phyloP scores from a whole-genome alignment of 2,797 vertebrate genomes.

The Thaleichthys pacificus region DNA sequence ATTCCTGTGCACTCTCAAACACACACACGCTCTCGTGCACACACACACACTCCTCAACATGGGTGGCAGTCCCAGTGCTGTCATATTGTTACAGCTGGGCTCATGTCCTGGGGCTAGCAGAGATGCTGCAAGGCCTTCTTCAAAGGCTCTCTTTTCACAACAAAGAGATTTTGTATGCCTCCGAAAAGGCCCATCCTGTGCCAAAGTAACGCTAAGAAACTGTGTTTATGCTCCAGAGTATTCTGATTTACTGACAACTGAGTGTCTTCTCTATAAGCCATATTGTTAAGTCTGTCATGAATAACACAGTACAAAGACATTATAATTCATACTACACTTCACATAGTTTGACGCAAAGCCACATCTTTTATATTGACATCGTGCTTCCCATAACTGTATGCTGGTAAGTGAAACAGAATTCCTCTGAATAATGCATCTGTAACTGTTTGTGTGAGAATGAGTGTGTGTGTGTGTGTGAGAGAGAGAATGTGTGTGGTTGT shows the following conservation, averaged over 20 bases:
- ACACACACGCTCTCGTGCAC: conserved; percentile 44
- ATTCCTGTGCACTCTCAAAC: conserved; percentile 6
- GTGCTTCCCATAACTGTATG: neutral
- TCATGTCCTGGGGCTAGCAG: conserved; percentile 48
- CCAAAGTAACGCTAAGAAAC: conserved; percentile 10
- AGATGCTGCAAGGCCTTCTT: conserved; percentile 47
- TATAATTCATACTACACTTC: neutral
- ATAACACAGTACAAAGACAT: neutral
- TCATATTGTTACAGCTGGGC: conserved; percentile 79
- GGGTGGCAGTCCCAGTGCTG: conserved; percentile 61
- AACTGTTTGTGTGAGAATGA: neutral
- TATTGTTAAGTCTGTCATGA: neutral
- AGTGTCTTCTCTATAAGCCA: neutral
- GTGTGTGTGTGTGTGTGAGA: conserved; percentile 8
- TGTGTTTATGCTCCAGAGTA: conserved; percentile 24
- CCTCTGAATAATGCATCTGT: conserved; percentile 40
- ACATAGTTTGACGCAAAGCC: no score
- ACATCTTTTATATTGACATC: no score
- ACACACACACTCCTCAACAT: conserved; percentile 63
- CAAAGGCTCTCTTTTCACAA: conserved; percentile 29
- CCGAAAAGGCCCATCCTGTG: conserved; percentile 34
- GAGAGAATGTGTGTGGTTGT: neutral
- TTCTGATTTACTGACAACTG: neutral
- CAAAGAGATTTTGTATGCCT: conserved; percentile 38
- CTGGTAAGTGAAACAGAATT: conserved; percentile 13